Conservation (phyloP, 2,797 vertebrate genomes). For the Cygnus olor region DNA sequence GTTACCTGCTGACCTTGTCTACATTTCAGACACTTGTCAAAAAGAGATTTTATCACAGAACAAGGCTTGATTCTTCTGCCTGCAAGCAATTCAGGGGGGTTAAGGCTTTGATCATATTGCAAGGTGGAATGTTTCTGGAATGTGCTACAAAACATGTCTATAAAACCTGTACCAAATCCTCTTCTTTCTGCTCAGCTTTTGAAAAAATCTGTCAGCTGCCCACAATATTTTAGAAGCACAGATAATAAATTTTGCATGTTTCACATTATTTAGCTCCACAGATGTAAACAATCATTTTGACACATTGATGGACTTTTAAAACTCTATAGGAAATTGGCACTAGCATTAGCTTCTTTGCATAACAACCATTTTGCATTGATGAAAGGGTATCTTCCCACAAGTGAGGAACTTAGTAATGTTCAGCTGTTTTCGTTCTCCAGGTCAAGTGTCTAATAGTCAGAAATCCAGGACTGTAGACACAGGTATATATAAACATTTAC, state of each 20-base stretch:
- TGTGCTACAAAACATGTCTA: fast-evolving
- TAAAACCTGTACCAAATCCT: background rate
- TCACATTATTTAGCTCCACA: background rate
- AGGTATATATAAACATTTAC: background rate
- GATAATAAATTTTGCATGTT: background rate
- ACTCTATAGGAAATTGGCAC: background rate
- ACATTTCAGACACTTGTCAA: background rate
- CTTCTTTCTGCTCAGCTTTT: background rate
- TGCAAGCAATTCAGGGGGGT: background rate
- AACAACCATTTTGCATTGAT: background rate
- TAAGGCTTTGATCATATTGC: background rate
- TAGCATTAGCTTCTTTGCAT: background rate
- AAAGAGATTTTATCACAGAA: background rate
- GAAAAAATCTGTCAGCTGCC: background rate
- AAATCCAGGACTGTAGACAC: background rate
- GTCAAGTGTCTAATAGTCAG: background rate
- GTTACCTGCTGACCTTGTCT: background rate
- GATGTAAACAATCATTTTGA: background rate
- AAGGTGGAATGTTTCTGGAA: background rate
- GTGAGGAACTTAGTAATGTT: background rate
- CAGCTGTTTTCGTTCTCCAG: background rate
- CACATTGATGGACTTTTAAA: background rate
- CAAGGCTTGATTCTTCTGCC: background rate
- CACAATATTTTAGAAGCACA: background rate
- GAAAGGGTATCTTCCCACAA: background rate